A percentile compares a stretch with the other conserved stretches of the same genome.
These are phyloP conservation scores for Chrysomela aeneicollis DNA, from an alignment of 2,888 invertebrate genomes.

Conservation along the genomic window DNA sequence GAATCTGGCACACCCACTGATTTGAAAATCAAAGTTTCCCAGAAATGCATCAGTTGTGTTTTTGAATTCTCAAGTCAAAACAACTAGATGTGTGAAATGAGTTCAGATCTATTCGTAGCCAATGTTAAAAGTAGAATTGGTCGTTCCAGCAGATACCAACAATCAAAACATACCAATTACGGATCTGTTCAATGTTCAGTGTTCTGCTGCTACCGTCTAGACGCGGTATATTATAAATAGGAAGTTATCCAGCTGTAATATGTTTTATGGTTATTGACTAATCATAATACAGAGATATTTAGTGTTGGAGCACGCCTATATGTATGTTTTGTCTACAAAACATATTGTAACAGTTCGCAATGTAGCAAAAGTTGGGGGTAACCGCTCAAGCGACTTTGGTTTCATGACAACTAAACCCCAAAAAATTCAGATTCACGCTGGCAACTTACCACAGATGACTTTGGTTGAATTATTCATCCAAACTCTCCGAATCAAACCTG, in stretches of 20 bases:
- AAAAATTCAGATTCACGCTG: too few relatives aligned
- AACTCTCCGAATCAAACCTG: too few relatives aligned
- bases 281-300: constrained; percentile 48
- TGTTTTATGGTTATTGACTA: constrained; percentile 54
- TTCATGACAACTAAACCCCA: too few relatives aligned
- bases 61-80: too few relatives aligned
- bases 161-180: constrained; percentile 9
- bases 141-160: not conserved
- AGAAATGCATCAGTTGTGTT: too few relatives aligned
- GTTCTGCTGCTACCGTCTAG: constrained; percentile 49
- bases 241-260: constrained; percentile 53
- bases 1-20: too few relatives aligned
- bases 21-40: too few relatives aligned
- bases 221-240: constrained; percentile 55
- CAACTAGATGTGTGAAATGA: too few relatives aligned
- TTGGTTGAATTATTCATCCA: too few relatives aligned
- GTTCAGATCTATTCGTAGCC: too few relatives aligned
- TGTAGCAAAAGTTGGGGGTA: not conserved
- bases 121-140: not conserved
- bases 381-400: too few relatives aligned
- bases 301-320: constrained; percentile 25
- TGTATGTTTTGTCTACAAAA: constrained; percentile 29
- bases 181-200: constrained; percentile 21
- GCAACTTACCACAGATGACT: too few relatives aligned
- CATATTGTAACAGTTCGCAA: not conserved